Conservation (phyloP, 2,797 vertebrate genomes). For the Graptemys geographica region DNA sequence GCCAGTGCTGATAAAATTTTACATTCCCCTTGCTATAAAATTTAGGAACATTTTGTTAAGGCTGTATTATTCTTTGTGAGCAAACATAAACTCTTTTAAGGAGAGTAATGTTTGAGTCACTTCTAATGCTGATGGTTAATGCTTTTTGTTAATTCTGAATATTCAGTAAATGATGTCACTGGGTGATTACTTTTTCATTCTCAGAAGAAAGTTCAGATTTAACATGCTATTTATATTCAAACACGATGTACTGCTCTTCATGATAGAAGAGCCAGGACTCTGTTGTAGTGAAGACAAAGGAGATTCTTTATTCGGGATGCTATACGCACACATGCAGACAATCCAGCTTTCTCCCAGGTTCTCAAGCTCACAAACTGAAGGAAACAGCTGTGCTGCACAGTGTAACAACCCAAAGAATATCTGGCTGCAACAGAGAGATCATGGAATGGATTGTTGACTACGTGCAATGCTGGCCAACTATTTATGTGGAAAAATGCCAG, state of each 20-base stretch:
- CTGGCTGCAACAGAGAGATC: neutral
- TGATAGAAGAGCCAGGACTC: neutral
- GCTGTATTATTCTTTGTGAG: constrained; percentile 47
- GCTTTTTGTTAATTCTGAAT: constrained; percentile 58
- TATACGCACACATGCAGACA: neutral
- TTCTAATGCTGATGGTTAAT: constrained; percentile 32
- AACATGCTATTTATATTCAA: constrained; percentile 39
- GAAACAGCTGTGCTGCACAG: neutral
- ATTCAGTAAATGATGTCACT: constrained; percentile 42
- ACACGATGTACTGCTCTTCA: fast-evolving
- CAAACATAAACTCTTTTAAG: constrained; percentile 34
- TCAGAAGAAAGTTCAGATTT: constrained; percentile 51
- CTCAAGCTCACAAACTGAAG: neutral
- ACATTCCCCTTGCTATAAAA: constrained; percentile 33
- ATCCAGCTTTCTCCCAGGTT: neutral
- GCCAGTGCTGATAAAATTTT: constrained; percentile 13
- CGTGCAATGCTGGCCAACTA: neutral
- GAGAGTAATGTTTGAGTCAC: constrained; percentile 26
- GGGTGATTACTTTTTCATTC: constrained; percentile 56
- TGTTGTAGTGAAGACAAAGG: constrained; percentile 22
- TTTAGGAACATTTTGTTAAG: constrained; percentile 50
- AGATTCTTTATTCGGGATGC: neutral
- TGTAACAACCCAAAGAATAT: neutral
- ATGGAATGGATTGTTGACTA: neutral
- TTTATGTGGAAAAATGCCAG: neutral